Percentiles rank a stretch among this genome's conserved stretches.
These are phyloP conservation scores for Melanostigma gelatinosum DNA, from an alignment of 2,113 vertebrate species.

Conservation along the genomic window DNA sequence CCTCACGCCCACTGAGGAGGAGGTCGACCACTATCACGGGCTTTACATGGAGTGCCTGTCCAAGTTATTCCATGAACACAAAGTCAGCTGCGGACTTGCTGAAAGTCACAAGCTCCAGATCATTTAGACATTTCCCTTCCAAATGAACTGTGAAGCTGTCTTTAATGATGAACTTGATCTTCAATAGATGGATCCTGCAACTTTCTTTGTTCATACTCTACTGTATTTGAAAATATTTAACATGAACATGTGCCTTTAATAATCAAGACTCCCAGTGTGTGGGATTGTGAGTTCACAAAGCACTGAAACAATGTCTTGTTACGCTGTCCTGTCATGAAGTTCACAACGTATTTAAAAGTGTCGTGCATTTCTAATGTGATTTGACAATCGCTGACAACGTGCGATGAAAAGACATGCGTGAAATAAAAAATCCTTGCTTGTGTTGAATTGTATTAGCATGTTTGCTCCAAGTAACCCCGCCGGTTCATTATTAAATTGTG, in stretches of 20 bases:
- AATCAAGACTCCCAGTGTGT: background rate
- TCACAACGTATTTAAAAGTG: background rate
- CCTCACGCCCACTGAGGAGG: slow-evolving; percentile 71
- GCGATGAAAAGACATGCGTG: background rate
- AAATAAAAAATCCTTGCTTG: slow-evolving; percentile 1
- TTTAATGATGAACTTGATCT: background rate
- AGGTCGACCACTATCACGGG: slow-evolving; percentile 83
- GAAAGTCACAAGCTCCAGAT: slow-evolving; percentile 78
- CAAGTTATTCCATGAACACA: slow-evolving; percentile 85
- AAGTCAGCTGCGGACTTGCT: slow-evolving; percentile 81
- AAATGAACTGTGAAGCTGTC: background rate
- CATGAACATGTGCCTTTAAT: background rate
- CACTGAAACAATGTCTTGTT: background rate
- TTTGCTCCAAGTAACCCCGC: background rate
- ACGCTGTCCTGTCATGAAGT: background rate
- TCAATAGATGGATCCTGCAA: background rate
- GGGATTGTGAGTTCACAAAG: background rate
- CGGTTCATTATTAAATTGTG: background rate
- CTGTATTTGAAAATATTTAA: slow-evolving; percentile 13
- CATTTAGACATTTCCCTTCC: slow-evolving; percentile 64
- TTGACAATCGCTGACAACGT: background rate
- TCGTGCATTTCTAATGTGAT: background rate
- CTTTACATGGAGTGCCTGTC: slow-evolving; percentile 83
- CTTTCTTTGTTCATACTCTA: background rate
- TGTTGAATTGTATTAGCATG: background rate